Conservation (phyloP, 1,140 invertebrate genomes). For the Gonioctena quinquepunctata region DNA sequence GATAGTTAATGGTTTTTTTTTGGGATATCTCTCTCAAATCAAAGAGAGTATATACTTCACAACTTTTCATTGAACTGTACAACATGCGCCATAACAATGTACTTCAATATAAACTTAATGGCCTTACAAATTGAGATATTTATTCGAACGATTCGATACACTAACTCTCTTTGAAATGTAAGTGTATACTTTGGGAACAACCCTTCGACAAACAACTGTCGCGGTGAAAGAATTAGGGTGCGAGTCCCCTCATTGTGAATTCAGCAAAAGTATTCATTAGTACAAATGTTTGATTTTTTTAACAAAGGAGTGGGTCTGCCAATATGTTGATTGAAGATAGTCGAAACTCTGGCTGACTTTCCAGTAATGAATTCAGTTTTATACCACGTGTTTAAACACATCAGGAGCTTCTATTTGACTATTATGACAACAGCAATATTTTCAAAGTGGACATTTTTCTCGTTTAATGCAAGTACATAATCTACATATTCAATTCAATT, state of each 20-base stretch:
- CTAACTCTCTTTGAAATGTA: conserved; percentile 4
- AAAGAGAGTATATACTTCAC: no score
- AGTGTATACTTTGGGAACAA: background rate
- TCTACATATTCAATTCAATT: no score
- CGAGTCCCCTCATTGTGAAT: background rate
- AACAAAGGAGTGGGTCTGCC: background rate
- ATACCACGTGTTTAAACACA: no score
- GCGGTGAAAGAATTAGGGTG: conserved; percentile 7
- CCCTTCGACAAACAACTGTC: conserved; percentile 14
- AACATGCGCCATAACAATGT: background rate
- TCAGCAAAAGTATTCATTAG: background rate
- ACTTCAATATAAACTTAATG: background rate
- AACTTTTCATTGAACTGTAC: no score
- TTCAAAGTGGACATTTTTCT: no score
- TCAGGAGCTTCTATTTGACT: no score
- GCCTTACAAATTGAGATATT: conserved; percentile 5
- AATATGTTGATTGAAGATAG: background rate
- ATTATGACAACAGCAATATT: no score
- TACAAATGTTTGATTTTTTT: background rate
- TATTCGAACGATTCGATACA: background rate
- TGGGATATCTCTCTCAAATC: no score
- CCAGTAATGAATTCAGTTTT: no score
- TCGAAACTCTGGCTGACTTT: no score
- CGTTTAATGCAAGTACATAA: no score
- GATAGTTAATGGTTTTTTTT: no score